A percentile compares a stretch with the other conserved stretches of the same genome.
Evolutionary conservation across 2,113 vertebrate genomes (phyloP).

Genomic region (Neolamprologus cancellatus): DNA sequence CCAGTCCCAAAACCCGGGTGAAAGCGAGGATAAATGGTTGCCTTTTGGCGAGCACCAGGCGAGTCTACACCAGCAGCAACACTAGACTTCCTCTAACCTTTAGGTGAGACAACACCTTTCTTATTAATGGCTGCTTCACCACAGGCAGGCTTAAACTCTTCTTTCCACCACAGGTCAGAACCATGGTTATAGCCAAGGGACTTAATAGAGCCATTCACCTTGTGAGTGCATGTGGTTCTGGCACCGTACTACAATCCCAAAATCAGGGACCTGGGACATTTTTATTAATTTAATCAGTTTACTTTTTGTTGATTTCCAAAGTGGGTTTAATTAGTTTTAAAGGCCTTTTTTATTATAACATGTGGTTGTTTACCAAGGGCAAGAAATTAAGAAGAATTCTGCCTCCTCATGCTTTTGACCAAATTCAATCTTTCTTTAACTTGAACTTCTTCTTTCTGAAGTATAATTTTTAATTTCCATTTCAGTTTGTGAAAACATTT

Average conservation of each 20-base stretch:
- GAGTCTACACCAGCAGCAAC: conserved; percentile 22
- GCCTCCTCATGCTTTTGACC: not conserved
- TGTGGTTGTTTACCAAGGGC: not conserved
- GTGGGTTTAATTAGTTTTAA: not conserved
- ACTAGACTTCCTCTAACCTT: conserved; percentile 49
- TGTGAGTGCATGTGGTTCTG: not conserved
- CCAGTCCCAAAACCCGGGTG: not conserved
- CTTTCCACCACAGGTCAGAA: not conserved
- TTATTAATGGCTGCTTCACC: conserved; percentile 3
- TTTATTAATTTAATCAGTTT: not conserved
- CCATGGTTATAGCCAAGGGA: not conserved
- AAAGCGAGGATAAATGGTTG: not conserved
- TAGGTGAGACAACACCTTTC: conserved; percentile 10
- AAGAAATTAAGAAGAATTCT: not conserved
- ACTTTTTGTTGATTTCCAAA: not conserved
- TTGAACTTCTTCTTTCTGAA: not conserved
- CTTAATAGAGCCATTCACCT: not conserved
- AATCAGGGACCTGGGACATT: not conserved
- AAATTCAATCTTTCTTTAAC: not conserved
- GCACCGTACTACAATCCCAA: not conserved
- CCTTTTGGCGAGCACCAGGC: not conserved
- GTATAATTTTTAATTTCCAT: not conserved
- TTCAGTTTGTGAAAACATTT: not conserved
- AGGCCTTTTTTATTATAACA: not conserved
- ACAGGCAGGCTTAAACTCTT: conserved; percentile 2